Percentiles rank a stretch among this genome's conserved stretches.
phyloP scores from a whole-genome alignment of 2,797 vertebrate genomes.

The Gambelia wislizenii region DNA sequence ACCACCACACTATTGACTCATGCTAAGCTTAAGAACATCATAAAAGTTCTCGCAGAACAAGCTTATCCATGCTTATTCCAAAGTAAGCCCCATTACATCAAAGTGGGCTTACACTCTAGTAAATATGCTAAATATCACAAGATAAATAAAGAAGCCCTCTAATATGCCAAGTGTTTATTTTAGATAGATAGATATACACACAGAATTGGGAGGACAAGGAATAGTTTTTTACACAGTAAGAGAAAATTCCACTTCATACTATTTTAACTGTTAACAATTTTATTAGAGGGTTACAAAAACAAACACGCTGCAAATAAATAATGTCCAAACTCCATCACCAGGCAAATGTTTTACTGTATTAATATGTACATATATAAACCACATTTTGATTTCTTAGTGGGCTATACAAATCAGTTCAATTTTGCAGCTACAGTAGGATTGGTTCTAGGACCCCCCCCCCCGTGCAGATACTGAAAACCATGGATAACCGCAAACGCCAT shows the following conservation, averaged over 20 bases:
- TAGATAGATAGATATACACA: no score
- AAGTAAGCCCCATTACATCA: neutral
- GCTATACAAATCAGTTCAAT: no score
- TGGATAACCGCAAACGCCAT: no score
- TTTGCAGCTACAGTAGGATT: no score
- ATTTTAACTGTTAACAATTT: neutral
- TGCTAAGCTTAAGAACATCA: neutral
- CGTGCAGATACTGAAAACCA: no score
- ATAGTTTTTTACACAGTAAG: neutral
- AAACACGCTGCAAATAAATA: neutral
- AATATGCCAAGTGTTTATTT: no score
- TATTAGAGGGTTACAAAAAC: neutral
- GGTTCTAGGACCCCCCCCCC: no score
- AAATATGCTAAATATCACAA: no score
- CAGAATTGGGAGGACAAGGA: neutral
- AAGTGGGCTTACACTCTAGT: neutral
- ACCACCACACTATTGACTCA: no score
- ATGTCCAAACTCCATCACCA: no score
- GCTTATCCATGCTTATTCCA: neutral
- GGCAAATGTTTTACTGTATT: neutral
- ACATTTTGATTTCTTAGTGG: neutral
- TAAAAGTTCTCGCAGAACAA: neutral
- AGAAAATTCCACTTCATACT: neutral
- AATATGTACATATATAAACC: no score
- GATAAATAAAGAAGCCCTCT: no score